Base-by-base conservation (phyloP, 2,888 invertebrate species). In the Heliconius cydno region DNA sequence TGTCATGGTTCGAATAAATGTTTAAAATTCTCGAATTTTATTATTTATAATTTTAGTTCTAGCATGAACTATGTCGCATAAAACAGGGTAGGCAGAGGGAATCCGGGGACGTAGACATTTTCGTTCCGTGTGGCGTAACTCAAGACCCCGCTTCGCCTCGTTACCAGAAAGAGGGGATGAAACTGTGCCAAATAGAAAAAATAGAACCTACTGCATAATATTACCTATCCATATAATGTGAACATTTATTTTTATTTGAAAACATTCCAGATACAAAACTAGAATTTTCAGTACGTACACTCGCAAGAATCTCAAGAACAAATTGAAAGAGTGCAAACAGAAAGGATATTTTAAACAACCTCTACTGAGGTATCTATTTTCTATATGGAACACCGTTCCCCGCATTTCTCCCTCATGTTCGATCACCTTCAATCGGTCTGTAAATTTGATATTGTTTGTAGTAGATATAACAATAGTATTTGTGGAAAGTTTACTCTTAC, bases 271-370 rank as follows among this genome's bases (percentile, higher is more conserved):
- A 25, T 13, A 41, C 7, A 34, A 13, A 60, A 7, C 15, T 9
- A 34, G 13, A n/a, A n/a, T n/a, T n/a, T 72, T 34, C 19, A 30
- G 19, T 72, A 41, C 19, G 5, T 63, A n/a, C 7, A 41, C 15
- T 38, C 6, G 25, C 38, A 38, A 28, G 38, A 66, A 67, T 67
- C 66, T 67, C n/a, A 22, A 67, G 41, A 46, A 34, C 65, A 34
- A 78, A 28, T 72, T 78, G 66, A 66, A 78, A 72, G 72, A 78
- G 72, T 73, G 73, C 52, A 73, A 73, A 78, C 72, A 78, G 77
- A 78, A 78, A 78, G 70, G 65, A 28, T 72, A 73, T 78, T 73
- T 78, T 72, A 78, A 73, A 78, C 77, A 67, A 78, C 72, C 41
- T 57, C 46, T 67, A 66, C 71, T 57, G 72, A 72, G 65, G 57